Base-by-base conservation (phyloP, 2,797 vertebrate genomes). In the Apogon talboti region DNA sequence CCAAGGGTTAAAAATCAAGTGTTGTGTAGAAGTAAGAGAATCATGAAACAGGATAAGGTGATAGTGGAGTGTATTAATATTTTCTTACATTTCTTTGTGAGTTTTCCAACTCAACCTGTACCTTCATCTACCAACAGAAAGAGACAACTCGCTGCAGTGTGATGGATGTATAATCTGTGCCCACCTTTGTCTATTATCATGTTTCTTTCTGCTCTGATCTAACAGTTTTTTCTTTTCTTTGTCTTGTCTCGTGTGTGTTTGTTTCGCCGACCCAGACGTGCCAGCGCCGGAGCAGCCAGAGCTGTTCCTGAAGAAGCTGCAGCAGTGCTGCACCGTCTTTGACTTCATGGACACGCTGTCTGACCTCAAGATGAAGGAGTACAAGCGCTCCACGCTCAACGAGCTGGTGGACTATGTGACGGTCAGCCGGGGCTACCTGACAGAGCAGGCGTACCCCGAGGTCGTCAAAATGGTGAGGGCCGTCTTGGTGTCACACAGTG, bases 291-390 rank as follows among this genome's bases (percentile, higher is more conserved):
- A 99, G 95, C 97, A 99, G 94, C 95, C 97, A 85, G 96, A 98
- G 94, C 95, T 99, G 94, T 99, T 99, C 96, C 95, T 98, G 94
- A 99, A 99, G 96, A 99, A 99, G 95, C 95, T 99, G 92, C 97
- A 98, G 93, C 98, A 99, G 98, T 99, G 98, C 93, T 98, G 98
- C 93, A 97, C 98, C 64, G 94, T 99, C 93, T 99, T 99, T 92
- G 97, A 99, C 95, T 99, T 99, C 94, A 99, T 99, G 97, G 98
- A 99, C 96, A 98, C 97, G 71, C 95, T 99, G 93, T 97, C 96
- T 68, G 98, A 99, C 94, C 96, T 99, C 93, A 99, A 99, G 96
- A 98, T 98, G 97, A 99, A 99, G 95, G 98, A 99, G 94, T 98
- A 99, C 94, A 99, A 99, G 90, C 96, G 98, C 89, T 98, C 98